phyloP scores from a whole-genome alignment of 2,888 invertebrate genomes.

The Buathra laborator region DNA sequence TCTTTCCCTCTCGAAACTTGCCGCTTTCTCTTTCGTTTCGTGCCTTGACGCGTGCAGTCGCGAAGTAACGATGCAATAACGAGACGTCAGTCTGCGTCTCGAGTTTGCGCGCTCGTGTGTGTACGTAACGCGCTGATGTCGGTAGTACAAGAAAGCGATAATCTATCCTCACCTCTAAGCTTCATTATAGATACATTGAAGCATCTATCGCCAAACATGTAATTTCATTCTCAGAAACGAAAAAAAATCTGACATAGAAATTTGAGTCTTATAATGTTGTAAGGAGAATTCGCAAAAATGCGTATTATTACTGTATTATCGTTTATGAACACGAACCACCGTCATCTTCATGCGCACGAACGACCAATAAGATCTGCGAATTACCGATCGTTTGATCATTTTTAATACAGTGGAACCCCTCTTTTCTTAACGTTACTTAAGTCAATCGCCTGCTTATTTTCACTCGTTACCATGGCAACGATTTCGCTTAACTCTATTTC shows the following conservation, averaged over 20 bases:
- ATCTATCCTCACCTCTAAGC: neutral
- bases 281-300: neutral
- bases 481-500: too few species aligned
- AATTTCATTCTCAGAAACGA: neutral
- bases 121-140: slow-evolving; percentile 13
- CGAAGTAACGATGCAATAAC: slow-evolving; percentile 44
- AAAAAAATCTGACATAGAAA: neutral
- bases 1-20: neutral
- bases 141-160: slow-evolving; percentile 6
- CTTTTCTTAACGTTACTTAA: too few species aligned
- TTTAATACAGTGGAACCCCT: too few species aligned
- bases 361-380: too few species aligned
- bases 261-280: neutral
- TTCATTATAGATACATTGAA: neutral
- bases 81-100: neutral
- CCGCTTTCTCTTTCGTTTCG: slow-evolving; percentile 17
- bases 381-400: too few species aligned
- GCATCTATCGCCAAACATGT: neutral
- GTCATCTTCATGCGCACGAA: neutral
- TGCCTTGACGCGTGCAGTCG: slow-evolving; percentile 34
- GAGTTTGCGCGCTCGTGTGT: neutral
- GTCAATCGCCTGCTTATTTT: too few species aligned
- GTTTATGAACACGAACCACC: neutral
- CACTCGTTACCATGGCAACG: too few species aligned
- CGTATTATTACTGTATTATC: neutral